Conservation (phyloP, 1,140 invertebrate genomes). For the Euura lappo region DNA sequence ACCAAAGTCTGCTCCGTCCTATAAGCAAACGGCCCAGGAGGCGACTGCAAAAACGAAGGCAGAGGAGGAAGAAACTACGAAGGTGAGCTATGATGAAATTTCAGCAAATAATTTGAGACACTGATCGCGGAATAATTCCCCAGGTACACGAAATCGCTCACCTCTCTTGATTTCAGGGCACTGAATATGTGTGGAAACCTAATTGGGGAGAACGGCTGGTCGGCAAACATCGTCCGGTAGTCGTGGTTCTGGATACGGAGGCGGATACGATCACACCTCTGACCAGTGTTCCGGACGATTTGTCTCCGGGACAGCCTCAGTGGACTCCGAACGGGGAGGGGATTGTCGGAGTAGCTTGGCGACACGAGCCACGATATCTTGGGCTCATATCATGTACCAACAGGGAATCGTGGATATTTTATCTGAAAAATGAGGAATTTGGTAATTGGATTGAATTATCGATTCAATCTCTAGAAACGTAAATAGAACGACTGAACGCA, state of each 20-base stretch:
- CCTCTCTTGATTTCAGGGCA: slow-evolving; percentile 69
- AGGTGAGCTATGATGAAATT: no score
- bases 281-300: slow-evolving; percentile 68
- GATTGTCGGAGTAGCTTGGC: slow-evolving; percentile 80
- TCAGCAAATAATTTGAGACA: no score
- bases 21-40: slow-evolving; percentile 66
- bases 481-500: no score
- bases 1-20: slow-evolving; percentile 75
- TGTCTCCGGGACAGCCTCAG: slow-evolving; percentile 74
- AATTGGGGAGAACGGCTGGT: slow-evolving; percentile 89
- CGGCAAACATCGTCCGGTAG: slow-evolving; percentile 72
- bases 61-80: no score
- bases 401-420: slow-evolving; percentile 72
- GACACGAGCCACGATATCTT: slow-evolving; percentile 74
- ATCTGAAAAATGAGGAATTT: slow-evolving; percentile 63
- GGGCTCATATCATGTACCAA: slow-evolving; percentile 86
- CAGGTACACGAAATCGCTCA: no score
- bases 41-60: no score
- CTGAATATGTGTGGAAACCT: slow-evolving; percentile 76
- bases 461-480: no score
- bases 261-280: slow-evolving; percentile 66
- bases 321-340: slow-evolving; percentile 72
- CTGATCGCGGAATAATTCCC: no score
- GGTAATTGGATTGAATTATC: slow-evolving; percentile 57
- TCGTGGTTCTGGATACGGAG: slow-evolving; percentile 74